These are phyloP conservation scores for Siniperca scherzeri DNA, from an alignment of 2,797 vertebrate species.

Conservation along the genomic window DNA sequence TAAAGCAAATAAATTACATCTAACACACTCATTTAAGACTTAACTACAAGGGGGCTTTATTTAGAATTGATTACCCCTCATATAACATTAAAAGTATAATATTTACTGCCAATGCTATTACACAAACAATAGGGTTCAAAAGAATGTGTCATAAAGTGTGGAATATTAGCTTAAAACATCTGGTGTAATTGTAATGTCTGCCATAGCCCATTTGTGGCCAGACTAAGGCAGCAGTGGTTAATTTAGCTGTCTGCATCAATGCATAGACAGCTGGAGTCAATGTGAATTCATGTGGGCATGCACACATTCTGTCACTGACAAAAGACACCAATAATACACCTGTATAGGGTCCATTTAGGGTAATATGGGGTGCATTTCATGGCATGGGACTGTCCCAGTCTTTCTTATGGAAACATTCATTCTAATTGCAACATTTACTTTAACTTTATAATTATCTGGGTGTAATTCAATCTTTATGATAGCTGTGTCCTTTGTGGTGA, in stretches of 20 bases:
- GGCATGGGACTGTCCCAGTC: not conserved
- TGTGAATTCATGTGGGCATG: not conserved
- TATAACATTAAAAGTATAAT: conserved; percentile 1
- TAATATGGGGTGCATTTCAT: not conserved
- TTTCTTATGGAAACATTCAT: not conserved
- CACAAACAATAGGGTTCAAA: not conserved
- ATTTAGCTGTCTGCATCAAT: not conserved
- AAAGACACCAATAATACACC: not conserved
- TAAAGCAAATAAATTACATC: conserved; percentile 16
- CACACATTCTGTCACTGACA: not conserved
- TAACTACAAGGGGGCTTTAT: not conserved
- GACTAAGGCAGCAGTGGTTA: conserved; percentile 23
- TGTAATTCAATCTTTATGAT: not conserved
- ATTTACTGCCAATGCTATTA: not conserved
- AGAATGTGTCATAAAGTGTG: not conserved
- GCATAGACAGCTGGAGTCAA: conserved; percentile 6
- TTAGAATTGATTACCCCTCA: not conserved
- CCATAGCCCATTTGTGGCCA: conserved; percentile 8
- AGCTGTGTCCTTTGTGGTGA: not conserved
- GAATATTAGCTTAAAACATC: conserved; percentile 1
- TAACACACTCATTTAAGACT: not conserved
- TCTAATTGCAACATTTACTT: not conserved
- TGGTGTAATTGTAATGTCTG: not conserved
- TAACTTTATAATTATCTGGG: not conserved
- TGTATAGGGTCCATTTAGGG: not conserved